These are phyloP conservation scores for Amia ocellicauda DNA, from an alignment of 2,113 vertebrate species.

Conservation along the genomic window DNA sequence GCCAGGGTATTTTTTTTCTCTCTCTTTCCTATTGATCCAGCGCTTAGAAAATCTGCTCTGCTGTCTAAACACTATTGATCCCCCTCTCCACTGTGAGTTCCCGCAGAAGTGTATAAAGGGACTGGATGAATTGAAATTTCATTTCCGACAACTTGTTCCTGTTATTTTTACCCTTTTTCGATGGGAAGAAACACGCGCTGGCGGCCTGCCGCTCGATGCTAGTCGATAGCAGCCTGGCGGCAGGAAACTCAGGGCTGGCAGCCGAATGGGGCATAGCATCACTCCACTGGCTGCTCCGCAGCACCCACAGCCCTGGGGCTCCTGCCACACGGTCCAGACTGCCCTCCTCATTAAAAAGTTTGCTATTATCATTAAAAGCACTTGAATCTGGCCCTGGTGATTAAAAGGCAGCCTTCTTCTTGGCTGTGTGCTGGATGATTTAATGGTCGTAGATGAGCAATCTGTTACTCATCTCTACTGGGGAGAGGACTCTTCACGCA, in stretches of 20 bases:
- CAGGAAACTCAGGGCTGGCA: conserved; percentile 37
- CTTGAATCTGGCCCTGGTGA: too few relatives aligned
- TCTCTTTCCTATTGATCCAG: conserved; percentile 80
- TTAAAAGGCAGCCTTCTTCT: too few relatives aligned
- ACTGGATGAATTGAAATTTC: conserved; percentile 86
- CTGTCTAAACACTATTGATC: conserved; percentile 94
- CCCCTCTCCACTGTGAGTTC: conserved; percentile 71
- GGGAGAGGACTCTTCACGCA: too few relatives aligned
- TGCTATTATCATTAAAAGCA: conserved; percentile 14
- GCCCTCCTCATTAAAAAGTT: conserved; percentile 17
- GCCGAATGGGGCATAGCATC: not conserved
- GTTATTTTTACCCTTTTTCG: conserved; percentile 73
- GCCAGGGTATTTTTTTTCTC: conserved; percentile 69
- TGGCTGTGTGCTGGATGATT: too few relatives aligned
- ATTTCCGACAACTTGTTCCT: conserved; percentile 88
- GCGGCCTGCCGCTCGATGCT: conserved; percentile 49
- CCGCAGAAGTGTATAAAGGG: conserved; percentile 82
- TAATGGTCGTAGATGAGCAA: too few relatives aligned
- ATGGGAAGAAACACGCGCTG: conserved; percentile 60
- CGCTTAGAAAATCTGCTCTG: conserved; percentile 85
- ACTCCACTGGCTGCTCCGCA: conserved; percentile 23
- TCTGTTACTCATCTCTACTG: too few relatives aligned
- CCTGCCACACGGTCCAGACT: too few relatives aligned
- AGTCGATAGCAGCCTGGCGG: conserved; percentile 58
- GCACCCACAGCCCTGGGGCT: conserved; percentile 20